Conservation (phyloP, 92 coral and sea anemone species). For the Porites divaricata region DNA sequence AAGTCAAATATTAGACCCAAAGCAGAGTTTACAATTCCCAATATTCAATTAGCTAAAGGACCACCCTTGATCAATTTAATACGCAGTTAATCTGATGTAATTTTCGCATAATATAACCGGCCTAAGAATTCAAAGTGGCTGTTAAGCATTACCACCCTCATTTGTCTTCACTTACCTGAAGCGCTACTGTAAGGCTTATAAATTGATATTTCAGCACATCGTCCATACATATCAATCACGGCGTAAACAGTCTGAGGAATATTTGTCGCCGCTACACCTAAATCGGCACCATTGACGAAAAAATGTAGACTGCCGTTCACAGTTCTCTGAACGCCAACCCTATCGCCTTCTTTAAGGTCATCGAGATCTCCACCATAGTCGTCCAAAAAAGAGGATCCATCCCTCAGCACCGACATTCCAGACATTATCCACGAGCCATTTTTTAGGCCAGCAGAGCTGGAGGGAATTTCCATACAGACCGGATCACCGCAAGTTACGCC, state of each 20-base stretch:
- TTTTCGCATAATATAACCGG: too few species aligned
- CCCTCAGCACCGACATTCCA: conserved; percentile 85
- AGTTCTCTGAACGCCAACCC: conserved; percentile 79
- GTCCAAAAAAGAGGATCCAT: conserved; percentile 85
- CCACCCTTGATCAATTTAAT: conserved; percentile 26
- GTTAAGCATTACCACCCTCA: background rate
- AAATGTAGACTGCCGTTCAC: conserved; percentile 82
- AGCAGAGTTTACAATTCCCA: background rate
- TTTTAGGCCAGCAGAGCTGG: conserved; percentile 85
- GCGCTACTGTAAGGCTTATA: conserved; percentile 59
- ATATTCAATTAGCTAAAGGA: conserved; percentile 17
- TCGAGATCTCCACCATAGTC: conserved; percentile 89
- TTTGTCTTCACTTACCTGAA: conserved; percentile 14
- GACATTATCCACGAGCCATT: conserved; percentile 98
- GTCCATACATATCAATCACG: conserved; percentile 95
- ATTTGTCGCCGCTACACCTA: conserved; percentile 90
- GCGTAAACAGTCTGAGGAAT: conserved; percentile 82
- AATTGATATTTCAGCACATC: conserved; percentile 90
- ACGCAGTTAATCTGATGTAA: background rate
- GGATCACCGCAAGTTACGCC: conserved; percentile 94
- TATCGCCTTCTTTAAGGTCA: conserved; percentile 82
- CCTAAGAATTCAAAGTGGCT: background rate
- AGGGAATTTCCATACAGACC: conserved; percentile 76
- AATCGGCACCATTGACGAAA: conserved; percentile 88
- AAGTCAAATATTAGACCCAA: background rate